These are phyloP conservation scores for Trachelus troglodyta DNA, from an alignment of 2,888 invertebrate species.

Conservation along the genomic window DNA sequence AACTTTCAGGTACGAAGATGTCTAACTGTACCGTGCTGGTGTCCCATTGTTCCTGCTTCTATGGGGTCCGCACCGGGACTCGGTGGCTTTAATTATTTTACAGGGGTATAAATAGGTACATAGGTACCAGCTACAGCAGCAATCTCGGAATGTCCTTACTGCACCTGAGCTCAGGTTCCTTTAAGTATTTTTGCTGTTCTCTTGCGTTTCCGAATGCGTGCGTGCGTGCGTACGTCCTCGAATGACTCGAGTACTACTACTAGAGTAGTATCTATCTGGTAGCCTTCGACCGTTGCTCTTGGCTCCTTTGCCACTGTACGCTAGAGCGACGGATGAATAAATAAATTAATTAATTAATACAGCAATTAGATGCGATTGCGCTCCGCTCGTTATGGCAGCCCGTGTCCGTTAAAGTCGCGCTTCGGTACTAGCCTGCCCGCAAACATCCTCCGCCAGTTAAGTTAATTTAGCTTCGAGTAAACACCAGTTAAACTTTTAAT, in stretches of 20 bases:
- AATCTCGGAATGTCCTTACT: no score
- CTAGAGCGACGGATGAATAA: no score
- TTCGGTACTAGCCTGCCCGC: constrained; percentile 18
- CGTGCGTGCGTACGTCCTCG: no score
- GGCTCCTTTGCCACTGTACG: not conserved
- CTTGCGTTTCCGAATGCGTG: no score
- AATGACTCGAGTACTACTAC: no score
- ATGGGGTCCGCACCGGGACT: constrained; percentile 1
- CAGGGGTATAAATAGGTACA: not conserved
- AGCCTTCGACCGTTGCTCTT: not conserved
- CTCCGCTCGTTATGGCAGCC: not conserved
- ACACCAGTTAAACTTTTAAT: constrained; percentile 33
- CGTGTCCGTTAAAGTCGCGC: constrained; percentile 21
- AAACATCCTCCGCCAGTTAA: constrained; percentile 28
- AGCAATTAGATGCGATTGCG: constrained; percentile 2
- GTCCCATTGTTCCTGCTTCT: constrained; percentile 3
- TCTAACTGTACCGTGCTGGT: constrained; percentile 9
- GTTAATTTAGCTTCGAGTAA: constrained; percentile 33
- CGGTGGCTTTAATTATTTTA: constrained; percentile 1
- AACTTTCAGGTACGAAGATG: not conserved
- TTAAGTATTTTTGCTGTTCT: no score
- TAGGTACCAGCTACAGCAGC: not conserved
- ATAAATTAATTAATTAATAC: not conserved
- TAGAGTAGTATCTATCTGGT: no score
- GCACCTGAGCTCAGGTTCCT: no score